phyloP scores from a whole-genome alignment of 2,797 vertebrate species.

The Pseudocheirus occidentalis region DNA sequence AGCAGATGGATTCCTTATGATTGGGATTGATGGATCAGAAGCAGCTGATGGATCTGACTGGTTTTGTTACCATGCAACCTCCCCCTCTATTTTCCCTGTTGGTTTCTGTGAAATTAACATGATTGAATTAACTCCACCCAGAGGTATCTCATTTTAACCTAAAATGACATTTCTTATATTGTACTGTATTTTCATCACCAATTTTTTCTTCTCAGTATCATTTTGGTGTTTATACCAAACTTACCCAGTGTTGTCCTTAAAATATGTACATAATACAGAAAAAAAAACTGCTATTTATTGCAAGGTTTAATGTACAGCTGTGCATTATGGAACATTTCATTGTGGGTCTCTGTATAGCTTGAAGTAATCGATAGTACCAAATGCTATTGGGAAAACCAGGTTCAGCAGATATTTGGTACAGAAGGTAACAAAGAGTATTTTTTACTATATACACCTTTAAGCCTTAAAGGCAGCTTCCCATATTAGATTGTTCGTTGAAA shows the following conservation, averaged over 20 bases:
- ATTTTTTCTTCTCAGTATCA: slow-evolving; percentile 64
- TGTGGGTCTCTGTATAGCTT: slow-evolving; percentile 11
- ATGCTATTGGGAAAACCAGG: background rate
- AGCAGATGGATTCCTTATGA: slow-evolving; percentile 99
- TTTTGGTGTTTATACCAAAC: background rate
- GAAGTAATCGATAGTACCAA: slow-evolving; percentile 39
- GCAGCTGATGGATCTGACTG: slow-evolving; percentile 98
- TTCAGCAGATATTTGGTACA: background rate
- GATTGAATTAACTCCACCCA: slow-evolving; percentile 98
- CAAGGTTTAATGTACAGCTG: slow-evolving; percentile 11
- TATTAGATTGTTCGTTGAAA: background rate
- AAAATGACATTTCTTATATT: background rate
- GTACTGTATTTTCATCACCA: slow-evolving; percentile 44
- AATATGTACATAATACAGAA: background rate
- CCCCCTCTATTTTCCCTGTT: slow-evolving; percentile 97
- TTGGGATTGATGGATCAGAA: slow-evolving; percentile 98
- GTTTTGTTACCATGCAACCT: slow-evolving; percentile 98
- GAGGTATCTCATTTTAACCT: slow-evolving; percentile 87
- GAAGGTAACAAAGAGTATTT: background rate
- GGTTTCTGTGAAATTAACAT: slow-evolving; percentile 99
- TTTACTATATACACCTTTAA: background rate
- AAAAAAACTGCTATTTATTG: background rate
- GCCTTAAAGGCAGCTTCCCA: background rate
- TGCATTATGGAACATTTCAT: slow-evolving; percentile 10
- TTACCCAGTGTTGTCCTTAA: background rate